A percentile compares a stretch with the other conserved stretches of the same genome.
Conservation (phyloP, 1,140 invertebrate genomes). For the Maniola jurtina region DNA sequence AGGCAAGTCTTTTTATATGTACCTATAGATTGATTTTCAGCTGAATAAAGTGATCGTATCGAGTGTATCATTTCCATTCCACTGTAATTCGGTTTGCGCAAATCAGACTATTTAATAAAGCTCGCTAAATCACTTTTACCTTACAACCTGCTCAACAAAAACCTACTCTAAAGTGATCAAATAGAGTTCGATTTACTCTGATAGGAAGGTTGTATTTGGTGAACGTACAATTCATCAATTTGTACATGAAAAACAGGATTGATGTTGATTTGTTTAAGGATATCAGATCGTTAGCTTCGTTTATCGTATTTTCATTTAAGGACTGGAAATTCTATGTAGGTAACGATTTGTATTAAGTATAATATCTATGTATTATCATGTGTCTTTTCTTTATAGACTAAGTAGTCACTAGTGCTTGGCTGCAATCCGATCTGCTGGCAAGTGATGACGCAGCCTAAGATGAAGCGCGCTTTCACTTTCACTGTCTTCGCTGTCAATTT, state of each 20-base stretch:
- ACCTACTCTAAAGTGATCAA: not conserved
- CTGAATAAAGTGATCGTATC: slow-evolving; percentile 24
- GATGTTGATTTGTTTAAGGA: slow-evolving; percentile 15
- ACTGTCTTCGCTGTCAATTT: too few species aligned
- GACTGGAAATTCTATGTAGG: not conserved
- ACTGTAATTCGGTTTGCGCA: slow-evolving; percentile 22
- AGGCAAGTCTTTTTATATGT: not conserved
- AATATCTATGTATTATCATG: too few species aligned
- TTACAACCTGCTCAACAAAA: not conserved
- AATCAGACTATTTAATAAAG: slow-evolving; percentile 32
- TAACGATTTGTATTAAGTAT: not conserved
- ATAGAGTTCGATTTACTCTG: not conserved
- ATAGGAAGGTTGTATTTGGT: not conserved
- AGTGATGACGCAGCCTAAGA: too few species aligned
- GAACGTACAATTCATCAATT: slow-evolving; percentile 14
- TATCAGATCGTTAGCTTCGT: slow-evolving; percentile 12
- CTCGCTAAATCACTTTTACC: slow-evolving; percentile 8
- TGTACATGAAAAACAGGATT: slow-evolving; percentile 12
- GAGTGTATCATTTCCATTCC: slow-evolving; percentile 23
- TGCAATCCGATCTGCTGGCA: too few species aligned
- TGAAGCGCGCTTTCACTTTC: too few species aligned
- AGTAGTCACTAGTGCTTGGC: too few species aligned
- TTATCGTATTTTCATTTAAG: slow-evolving; percentile 1
- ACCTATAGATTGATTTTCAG: not conserved
- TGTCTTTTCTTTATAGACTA: too few species aligned